A percentile compares a stretch with the other conserved stretches of the same genome.
phyloP scores from a whole-genome alignment of 2,888 invertebrate genomes.

The Onchidella celtica region DNA sequence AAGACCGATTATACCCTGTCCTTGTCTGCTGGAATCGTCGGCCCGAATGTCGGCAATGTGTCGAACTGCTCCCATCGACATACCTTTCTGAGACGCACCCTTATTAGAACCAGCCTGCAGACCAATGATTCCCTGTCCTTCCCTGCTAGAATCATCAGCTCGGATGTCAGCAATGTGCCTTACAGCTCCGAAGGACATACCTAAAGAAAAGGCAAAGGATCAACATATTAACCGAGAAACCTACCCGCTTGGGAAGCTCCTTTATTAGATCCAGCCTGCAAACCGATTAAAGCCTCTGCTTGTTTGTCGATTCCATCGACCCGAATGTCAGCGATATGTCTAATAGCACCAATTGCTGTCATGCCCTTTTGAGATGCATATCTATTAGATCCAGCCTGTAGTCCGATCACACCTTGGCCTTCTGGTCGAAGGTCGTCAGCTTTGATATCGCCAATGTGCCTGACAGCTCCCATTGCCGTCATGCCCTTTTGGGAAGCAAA shows the following conservation, averaged over 20 bases:
- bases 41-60: slow-evolving; percentile 76
- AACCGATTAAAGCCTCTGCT: slow-evolving; percentile 70
- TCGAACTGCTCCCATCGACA: slow-evolving; percentile 77
- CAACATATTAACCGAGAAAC: slow-evolving; percentile 60
- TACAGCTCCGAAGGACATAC: slow-evolving; percentile 77
- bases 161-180: slow-evolving; percentile 77
- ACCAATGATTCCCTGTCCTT: slow-evolving; percentile 63
- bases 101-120: slow-evolving; percentile 78
- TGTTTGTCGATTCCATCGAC: slow-evolving; percentile 72
- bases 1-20: slow-evolving; percentile 63
- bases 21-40: slow-evolving; percentile 67
- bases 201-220: slow-evolving; percentile 45
- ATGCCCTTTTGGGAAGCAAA: no score
- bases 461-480: slow-evolving; percentile 69
- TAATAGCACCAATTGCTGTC: slow-evolving; percentile 72
- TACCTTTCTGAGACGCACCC: slow-evolving; percentile 75
- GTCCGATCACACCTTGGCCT: slow-evolving; percentile 70
- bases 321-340: slow-evolving; percentile 77
- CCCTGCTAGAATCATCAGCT: slow-evolving; percentile 70
- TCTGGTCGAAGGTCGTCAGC: slow-evolving; percentile 72
- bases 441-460: slow-evolving; percentile 77
- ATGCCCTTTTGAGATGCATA: slow-evolving; percentile 77
- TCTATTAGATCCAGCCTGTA: slow-evolving; percentile 77
- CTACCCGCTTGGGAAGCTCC: slow-evolving; percentile 78
- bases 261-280: slow-evolving; percentile 79